Evolutionary conservation across 2,113 vertebrate genomes (phyloP).

Genomic region (Microcebus jonahi): DNA sequence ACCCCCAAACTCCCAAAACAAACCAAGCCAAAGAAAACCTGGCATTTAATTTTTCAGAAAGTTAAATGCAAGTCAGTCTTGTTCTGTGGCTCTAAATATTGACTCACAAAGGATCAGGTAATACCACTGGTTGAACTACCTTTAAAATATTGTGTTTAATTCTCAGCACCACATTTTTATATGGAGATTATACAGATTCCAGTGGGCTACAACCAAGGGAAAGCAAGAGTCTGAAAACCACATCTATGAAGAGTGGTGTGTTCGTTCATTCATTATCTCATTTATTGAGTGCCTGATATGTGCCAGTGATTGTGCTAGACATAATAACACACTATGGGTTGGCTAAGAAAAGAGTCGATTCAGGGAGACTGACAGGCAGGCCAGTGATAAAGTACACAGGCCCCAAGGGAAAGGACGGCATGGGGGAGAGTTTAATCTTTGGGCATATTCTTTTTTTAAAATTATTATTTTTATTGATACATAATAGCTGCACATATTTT

Average conservation of each 20-base stretch:
- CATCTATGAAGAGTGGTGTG: neutral
- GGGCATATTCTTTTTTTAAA: neutral
- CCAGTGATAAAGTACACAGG: neutral
- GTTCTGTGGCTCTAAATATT: neutral
- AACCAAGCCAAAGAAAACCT: slow-evolving; percentile 5
- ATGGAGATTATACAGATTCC: neutral
- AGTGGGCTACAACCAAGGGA: neutral
- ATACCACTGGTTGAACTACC: neutral
- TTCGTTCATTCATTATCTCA: neutral
- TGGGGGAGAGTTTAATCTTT: neutral
- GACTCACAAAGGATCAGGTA: neutral
- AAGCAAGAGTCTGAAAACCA: neutral
- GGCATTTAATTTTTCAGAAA: neutral
- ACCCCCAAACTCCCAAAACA: no score
- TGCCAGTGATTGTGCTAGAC: neutral
- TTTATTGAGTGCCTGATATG: neutral
- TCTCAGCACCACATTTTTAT: neutral
- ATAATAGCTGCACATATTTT: no score
- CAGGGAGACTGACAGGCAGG: neutral
- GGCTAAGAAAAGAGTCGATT: neutral
- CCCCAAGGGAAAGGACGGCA: neutral
- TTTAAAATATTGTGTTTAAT: neutral
- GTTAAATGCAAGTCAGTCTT: neutral
- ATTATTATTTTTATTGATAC: no score
- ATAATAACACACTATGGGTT: neutral